A percentile compares a stretch with the other conserved stretches of the same genome.
Conservation (phyloP, 1,140 invertebrate species). For the Apis laboriosa region DNA sequence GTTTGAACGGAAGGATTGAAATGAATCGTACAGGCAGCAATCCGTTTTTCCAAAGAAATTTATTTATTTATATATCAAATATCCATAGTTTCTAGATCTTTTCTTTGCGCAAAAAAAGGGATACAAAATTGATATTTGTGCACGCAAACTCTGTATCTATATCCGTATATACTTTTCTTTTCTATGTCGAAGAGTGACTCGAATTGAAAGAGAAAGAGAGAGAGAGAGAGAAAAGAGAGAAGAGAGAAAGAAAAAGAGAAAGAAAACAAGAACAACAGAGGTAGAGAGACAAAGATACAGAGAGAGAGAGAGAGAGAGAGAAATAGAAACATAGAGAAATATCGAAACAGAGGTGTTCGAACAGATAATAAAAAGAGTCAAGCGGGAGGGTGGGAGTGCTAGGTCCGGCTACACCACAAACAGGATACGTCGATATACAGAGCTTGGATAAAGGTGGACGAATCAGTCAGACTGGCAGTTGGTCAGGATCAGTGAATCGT, state of each 20-base stretch:
- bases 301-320: background rate
- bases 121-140: slow-evolving; percentile 11
- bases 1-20: slow-evolving; percentile 42
- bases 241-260: background rate
- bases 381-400: slow-evolving; percentile 74
- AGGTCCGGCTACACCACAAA: slow-evolving; percentile 80
- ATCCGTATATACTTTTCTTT: background rate
- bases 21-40: slow-evolving; percentile 53
- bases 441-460: slow-evolving; percentile 51
- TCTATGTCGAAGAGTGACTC: slow-evolving; percentile 10
- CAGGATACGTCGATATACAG: slow-evolving; percentile 49
- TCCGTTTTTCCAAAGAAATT: slow-evolving; percentile 44
- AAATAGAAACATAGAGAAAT: slow-evolving; percentile 11
- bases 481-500: slow-evolving; percentile 55
- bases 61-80: slow-evolving; percentile 41
- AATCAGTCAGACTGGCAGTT: slow-evolving; percentile 38
- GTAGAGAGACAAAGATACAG: background rate
- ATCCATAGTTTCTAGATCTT: slow-evolving; percentile 21
- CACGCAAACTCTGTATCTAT: background rate
- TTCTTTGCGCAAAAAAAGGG: slow-evolving; percentile 5
- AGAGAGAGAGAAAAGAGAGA: background rate
- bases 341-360: slow-evolving; percentile 56
- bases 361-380: slow-evolving; percentile 41
- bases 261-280: background rate
- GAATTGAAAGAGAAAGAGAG: background rate